A percentile compares a stretch with the other conserved stretches of the same genome.
phyloP scores from a whole-genome alignment of 2,888 invertebrate genomes.

The Neuroscelio doddi region DNA sequence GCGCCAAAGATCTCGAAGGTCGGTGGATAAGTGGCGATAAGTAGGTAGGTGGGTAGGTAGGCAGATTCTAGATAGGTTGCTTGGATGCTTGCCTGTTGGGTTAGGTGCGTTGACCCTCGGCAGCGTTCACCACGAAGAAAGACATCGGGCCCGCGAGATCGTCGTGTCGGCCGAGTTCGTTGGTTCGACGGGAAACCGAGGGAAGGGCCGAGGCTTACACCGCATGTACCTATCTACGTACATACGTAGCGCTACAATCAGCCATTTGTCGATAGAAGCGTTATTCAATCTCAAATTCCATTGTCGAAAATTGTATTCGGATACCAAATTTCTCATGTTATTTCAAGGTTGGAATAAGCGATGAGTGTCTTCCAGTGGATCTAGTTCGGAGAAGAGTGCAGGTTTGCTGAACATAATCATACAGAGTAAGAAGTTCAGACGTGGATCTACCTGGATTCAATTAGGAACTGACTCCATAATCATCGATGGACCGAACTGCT shows the following conservation, averaged over 20 bases:
- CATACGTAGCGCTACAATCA: not conserved
- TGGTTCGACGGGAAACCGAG: constrained; percentile 33
- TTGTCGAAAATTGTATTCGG: too few relatives aligned
- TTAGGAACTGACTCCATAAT: too few relatives aligned
- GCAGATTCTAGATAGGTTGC: constrained; percentile 63
- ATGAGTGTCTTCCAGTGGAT: too few relatives aligned
- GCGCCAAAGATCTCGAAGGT: constrained; percentile 53
- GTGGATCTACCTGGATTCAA: too few relatives aligned
- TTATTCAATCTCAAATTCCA: not conserved
- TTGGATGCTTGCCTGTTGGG: constrained; percentile 61
- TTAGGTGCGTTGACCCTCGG: constrained; percentile 69
- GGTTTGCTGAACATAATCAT: too few relatives aligned
- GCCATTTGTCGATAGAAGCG: not conserved
- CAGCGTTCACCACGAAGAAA: constrained; percentile 55
- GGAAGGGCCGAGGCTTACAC: constrained; percentile 49
- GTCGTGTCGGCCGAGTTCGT: constrained; percentile 46
- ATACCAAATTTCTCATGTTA: too few relatives aligned
- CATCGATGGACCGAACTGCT: too few relatives aligned
- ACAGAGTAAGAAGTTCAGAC: too few relatives aligned
- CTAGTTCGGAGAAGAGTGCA: too few relatives aligned
- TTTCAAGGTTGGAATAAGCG: too few relatives aligned
- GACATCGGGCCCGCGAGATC: constrained; percentile 54
- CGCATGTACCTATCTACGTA: constrained; percentile 3
- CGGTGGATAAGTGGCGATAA: constrained; percentile 68
- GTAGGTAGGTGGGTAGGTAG: constrained; percentile 71